Percentiles rank a stretch among this genome's conserved stretches.
These are phyloP conservation scores for Marasmarcha lunaedactyla DNA, from an alignment of 2,888 invertebrate species.

Conservation along the genomic window DNA sequence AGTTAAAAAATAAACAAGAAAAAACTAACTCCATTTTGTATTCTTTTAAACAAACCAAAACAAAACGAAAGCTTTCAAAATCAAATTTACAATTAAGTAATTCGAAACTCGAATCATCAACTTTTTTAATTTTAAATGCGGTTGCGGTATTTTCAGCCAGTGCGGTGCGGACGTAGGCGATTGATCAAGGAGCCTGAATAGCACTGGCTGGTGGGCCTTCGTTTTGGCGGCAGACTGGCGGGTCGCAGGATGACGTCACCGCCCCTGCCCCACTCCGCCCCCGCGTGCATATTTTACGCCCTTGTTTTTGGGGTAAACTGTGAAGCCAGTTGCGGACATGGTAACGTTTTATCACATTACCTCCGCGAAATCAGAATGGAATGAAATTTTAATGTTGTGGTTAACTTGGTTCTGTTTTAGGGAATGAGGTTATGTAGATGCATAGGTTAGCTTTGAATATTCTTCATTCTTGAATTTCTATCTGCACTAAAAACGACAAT, in stretches of 20 bases:
- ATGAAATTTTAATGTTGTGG: slow-evolving; percentile 17
- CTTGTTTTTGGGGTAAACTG: slow-evolving; percentile 40
- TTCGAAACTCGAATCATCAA: too few relatives aligned
- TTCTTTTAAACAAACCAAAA: too few relatives aligned
- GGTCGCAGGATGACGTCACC: slow-evolving; percentile 54
- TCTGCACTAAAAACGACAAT: too few relatives aligned
- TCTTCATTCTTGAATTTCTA: too few relatives aligned
- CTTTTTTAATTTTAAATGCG: slow-evolving; percentile 9
- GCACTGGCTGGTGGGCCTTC: slow-evolving; percentile 25
- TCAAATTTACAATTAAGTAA: too few relatives aligned
- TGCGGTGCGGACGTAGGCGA: slow-evolving; percentile 24
- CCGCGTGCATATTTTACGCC: slow-evolving; percentile 49
- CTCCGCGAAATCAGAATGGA: slow-evolving; percentile 5
- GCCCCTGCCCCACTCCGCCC: slow-evolving; percentile 22
- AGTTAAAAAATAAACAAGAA: too few relatives aligned
- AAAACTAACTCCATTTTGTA: too few relatives aligned
- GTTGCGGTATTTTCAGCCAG: slow-evolving; percentile 20
- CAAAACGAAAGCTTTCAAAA: too few relatives aligned
- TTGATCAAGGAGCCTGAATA: slow-evolving; percentile 37
- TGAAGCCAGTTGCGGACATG: slow-evolving; percentile 26
- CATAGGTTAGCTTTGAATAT: too few relatives aligned
- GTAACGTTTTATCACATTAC: slow-evolving; percentile 29
- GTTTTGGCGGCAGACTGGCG: slow-evolving; percentile 46
- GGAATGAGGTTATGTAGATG: too few relatives aligned
- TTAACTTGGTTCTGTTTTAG: too few relatives aligned